phyloP scores from a whole-genome alignment of 2,113 vertebrate species.

The Desmodus rotundus region DNA sequence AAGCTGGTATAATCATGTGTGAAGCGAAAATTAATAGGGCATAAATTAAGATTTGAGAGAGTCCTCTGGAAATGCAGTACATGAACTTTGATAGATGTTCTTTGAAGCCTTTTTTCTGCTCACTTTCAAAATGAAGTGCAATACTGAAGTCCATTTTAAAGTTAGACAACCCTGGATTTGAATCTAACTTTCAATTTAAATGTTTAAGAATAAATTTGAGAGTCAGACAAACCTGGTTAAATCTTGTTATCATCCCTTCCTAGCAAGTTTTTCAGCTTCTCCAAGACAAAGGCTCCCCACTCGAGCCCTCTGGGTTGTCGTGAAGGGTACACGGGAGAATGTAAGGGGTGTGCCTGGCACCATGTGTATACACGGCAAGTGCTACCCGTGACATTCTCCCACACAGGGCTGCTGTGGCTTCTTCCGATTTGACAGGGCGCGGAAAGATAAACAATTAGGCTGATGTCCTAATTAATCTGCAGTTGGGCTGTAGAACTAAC shows the following conservation, averaged over 20 bases:
- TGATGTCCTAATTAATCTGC: background rate
- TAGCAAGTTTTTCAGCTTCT: background rate
- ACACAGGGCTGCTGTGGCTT: background rate
- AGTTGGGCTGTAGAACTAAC: background rate
- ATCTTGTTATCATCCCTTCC: background rate
- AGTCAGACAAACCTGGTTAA: background rate
- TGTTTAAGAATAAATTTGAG: background rate
- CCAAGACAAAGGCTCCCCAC: background rate
- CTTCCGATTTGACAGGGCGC: background rate
- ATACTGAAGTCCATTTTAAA: background rate
- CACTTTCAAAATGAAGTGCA: background rate
- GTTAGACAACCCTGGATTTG: background rate
- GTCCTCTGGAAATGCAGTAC: background rate
- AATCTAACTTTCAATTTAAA: background rate
- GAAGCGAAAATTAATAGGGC: background rate
- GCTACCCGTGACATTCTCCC: background rate
- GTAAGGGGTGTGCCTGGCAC: background rate
- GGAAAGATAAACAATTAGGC: background rate
- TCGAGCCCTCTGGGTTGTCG: background rate
- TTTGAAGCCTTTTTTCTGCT: background rate
- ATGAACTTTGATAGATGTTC: background rate
- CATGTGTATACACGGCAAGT: background rate
- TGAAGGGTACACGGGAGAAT: background rate
- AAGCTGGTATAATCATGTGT: background rate
- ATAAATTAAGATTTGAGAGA: background rate